Conservation (phyloP, 2,113 vertebrate genomes). For the Vulpes vulpes region DNA sequence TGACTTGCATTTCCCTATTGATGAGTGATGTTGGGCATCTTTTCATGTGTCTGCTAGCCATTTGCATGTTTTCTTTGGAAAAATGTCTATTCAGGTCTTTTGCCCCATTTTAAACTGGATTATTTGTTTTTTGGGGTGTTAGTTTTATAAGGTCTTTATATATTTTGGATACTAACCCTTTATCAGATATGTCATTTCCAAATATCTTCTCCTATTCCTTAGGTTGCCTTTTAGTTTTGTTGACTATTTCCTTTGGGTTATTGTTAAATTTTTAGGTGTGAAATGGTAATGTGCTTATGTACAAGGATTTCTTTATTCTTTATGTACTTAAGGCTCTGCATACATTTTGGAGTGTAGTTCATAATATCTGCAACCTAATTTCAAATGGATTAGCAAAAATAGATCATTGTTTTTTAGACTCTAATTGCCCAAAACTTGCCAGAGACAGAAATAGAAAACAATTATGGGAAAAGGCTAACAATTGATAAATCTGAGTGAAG, state of each 20-base stretch:
- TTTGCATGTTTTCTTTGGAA: background rate
- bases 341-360: background rate
- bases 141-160: background rate
- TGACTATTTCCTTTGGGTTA: background rate
- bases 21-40: background rate
- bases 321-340: background rate
- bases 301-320: background rate
- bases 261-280: background rate
- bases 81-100: background rate
- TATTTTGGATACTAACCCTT: background rate
- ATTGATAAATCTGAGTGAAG: background rate
- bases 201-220: background rate
- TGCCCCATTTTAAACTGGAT: background rate
- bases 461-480: background rate
- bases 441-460: background rate
- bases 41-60: background rate
- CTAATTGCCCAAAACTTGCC: background rate
- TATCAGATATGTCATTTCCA: background rate
- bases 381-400: background rate
- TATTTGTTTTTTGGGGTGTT: background rate
- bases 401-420: background rate
- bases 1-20: background rate
- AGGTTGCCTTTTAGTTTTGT: background rate
- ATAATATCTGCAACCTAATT: slow-evolving; percentile 10
- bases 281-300: background rate